phyloP scores from a whole-genome alignment of 2,113 vertebrate species.

The Gadus chalcogrammus region DNA sequence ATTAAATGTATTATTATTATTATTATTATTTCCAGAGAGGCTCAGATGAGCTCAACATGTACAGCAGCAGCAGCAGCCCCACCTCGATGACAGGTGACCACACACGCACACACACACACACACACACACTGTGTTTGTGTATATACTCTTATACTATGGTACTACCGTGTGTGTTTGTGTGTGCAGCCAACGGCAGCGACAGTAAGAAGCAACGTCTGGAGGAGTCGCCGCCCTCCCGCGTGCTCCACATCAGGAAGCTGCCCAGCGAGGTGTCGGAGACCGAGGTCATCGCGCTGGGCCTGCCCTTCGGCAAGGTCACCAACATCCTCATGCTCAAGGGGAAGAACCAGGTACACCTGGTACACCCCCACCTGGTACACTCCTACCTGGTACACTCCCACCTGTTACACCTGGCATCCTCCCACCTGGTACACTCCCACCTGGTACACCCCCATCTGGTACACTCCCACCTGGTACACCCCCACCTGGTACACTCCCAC shows the following conservation, averaged over 20 bases:
- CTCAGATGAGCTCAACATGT: constrained; percentile 98
- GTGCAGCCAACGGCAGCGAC: constrained; percentile 93
- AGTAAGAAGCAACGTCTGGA: constrained; percentile 97
- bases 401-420: too few relatives aligned
- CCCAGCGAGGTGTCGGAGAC: constrained; percentile 97
- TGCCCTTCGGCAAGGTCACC: constrained; percentile 98
- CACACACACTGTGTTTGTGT: not conserved
- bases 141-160: not conserved
- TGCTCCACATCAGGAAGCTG: constrained; percentile 97
- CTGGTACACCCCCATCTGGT: too few relatives aligned
- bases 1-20: too few relatives aligned
- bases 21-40: constrained; percentile 93
- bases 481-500: too few relatives aligned
- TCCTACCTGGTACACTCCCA: too few relatives aligned
- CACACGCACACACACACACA: not conserved
- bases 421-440: too few relatives aligned
- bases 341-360: constrained; percentile 88
- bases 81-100: constrained; percentile 89
- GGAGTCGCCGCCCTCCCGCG: constrained; percentile 90
- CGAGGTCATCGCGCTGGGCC: constrained; percentile 95
- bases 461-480: too few relatives aligned
- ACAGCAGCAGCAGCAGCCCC: constrained; percentile 87
- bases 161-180: constrained; percentile 32
- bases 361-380: too few relatives aligned
- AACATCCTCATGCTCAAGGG: constrained; percentile 99